Evolutionary conservation across 2,797 vertebrate genomes (phyloP).

Genomic region (Corythornis leucogaster): DNA sequence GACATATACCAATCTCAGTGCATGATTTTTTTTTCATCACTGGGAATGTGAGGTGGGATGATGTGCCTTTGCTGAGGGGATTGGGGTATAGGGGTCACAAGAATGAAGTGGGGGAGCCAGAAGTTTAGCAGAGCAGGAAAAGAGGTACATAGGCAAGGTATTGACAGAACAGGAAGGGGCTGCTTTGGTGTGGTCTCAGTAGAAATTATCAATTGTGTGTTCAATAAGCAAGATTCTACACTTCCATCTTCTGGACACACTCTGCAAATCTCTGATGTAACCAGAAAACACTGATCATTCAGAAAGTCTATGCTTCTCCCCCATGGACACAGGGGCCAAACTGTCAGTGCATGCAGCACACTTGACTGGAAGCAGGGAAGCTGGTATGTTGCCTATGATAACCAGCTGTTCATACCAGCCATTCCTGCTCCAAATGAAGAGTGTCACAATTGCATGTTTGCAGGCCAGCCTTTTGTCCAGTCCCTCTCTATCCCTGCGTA

Average conservation of each 20-base stretch:
- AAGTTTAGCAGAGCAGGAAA: neutral
- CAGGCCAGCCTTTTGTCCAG: neutral
- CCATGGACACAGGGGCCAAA: neutral
- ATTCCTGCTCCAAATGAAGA: constrained; percentile 11
- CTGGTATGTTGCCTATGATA: neutral
- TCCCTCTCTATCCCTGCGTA: neutral
- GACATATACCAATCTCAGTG: neutral
- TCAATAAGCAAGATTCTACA: neutral
- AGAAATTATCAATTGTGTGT: neutral
- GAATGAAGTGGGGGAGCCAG: neutral
- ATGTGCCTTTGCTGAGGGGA: neutral
- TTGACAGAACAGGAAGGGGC: neutral
- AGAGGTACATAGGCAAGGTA: neutral
- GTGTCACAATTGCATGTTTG: neutral
- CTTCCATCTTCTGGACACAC: neutral
- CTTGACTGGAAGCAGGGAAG: neutral
- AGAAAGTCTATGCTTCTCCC: neutral
- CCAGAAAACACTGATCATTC: neutral
- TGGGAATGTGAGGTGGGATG: neutral
- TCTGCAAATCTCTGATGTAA: neutral
- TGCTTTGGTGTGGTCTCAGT: neutral
- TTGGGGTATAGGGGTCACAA: neutral
- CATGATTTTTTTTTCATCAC: neutral
- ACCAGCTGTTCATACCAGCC: constrained; percentile 43
- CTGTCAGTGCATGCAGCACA: neutral